Evolutionary conservation across 2,113 vertebrate species (phyloP).

Genomic region (Hippocampus barbouri): DNA sequence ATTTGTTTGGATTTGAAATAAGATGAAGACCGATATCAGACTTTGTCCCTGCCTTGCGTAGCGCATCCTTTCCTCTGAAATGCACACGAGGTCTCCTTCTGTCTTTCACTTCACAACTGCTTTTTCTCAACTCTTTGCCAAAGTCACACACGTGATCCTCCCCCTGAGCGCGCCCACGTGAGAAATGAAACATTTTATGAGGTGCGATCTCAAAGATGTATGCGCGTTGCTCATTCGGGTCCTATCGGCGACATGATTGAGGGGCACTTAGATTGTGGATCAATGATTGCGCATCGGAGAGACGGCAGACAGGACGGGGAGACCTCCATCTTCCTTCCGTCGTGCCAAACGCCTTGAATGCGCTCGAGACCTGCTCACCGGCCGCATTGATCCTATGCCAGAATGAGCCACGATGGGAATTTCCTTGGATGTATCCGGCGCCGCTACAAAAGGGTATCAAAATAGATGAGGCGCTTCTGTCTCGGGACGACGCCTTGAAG

Average conservation of each 20-base stretch:
- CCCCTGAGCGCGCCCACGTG: not conserved
- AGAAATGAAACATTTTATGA: slow-evolving; percentile 7
- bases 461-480: not conserved
- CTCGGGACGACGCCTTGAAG: not conserved
- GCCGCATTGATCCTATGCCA: not conserved
- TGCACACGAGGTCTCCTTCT: not conserved
- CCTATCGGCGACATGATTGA: not conserved
- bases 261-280: not conserved
- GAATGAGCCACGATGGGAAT: not conserved
- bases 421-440: too few relatives aligned
- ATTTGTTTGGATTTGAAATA: too few relatives aligned
- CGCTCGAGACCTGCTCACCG: not conserved
- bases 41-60: not conserved
- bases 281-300: not conserved
- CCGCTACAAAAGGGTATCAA: too few relatives aligned
- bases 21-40: not conserved
- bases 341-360: not conserved
- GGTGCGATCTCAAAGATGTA: slow-evolving; percentile 3
- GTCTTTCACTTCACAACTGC: too few relatives aligned
- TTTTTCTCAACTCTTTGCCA: not conserved
- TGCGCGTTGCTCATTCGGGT: not conserved
- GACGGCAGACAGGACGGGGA: not conserved
- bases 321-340: not conserved
- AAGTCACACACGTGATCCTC: not conserved
- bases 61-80: not conserved